A percentile compares a stretch with the other conserved stretches of the same genome.
Evolutionary conservation across 2,888 invertebrate genomes (phyloP).

Genomic region (Caenorhabditis becei): DNA sequence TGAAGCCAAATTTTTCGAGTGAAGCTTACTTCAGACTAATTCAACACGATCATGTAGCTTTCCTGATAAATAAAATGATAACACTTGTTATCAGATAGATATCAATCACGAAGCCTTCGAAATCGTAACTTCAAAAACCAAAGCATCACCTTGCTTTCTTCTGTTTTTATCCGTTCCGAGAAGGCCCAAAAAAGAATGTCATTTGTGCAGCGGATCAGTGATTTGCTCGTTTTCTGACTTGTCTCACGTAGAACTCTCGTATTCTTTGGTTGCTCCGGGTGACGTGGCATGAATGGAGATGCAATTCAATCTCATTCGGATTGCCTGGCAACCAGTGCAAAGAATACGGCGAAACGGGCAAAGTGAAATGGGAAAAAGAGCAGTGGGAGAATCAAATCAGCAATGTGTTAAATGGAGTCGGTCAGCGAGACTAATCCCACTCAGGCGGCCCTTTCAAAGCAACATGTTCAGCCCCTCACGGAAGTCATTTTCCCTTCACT

Average conservation of each 20-base stretch:
- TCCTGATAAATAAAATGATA: too few species aligned
- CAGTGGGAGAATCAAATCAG: too few species aligned
- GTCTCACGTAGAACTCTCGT: neutral
- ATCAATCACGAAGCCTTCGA: neutral
- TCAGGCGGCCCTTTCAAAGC: constrained; percentile 4
- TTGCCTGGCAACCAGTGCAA: constrained; percentile 1
- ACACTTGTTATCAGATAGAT: too few species aligned
- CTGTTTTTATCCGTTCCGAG: neutral
- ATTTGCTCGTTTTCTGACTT: constrained; percentile 8
- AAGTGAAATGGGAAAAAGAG: neutral
- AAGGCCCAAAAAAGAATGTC: neutral
- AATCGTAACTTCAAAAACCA: neutral
- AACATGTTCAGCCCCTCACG: constrained; percentile 30
- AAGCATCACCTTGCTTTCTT: neutral
- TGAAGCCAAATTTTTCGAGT: too few species aligned
- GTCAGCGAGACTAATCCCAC: constrained; percentile 19
- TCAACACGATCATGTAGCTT: too few species aligned
- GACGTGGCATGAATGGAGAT: too few species aligned
- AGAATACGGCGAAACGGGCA: neutral
- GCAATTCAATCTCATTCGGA: neutral
- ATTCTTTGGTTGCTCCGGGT: too few species aligned
- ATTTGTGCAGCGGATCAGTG: constrained; percentile 7
- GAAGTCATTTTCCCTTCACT: constrained; percentile 29
- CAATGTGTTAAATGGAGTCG: constrained; percentile 3
- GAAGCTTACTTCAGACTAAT: too few species aligned